Evolutionary conservation across 2,797 vertebrate genomes (phyloP).

Genomic region (Jordanella pulchra): DNA sequence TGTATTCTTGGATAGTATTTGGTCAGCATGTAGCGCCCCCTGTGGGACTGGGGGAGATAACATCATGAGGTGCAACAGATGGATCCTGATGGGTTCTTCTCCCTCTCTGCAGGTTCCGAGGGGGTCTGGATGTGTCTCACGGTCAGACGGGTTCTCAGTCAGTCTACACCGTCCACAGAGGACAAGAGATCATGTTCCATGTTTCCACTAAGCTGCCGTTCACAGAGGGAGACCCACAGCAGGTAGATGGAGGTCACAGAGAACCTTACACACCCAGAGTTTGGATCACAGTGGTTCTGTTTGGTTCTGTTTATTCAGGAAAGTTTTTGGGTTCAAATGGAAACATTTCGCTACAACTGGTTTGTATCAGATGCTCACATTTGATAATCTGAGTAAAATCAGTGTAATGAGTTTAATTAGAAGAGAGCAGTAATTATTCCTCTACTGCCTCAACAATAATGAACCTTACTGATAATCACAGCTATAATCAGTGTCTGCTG

Average conservation of each 20-base stretch:
- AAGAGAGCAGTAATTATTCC: neutral
- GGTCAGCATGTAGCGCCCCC: no score
- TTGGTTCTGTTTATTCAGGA: neutral
- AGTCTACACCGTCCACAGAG: constrained; percentile 89
- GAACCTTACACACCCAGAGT: neutral
- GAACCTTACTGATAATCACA: neutral
- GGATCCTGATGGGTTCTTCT: no score
- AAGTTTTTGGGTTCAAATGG: neutral
- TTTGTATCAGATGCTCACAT: neutral
- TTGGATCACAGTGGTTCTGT: no score
- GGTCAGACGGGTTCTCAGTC: constrained; percentile 93
- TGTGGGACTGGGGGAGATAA: neutral
- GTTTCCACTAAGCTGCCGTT: constrained; percentile 95
- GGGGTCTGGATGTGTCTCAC: constrained; percentile 92
- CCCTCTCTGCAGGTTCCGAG: constrained; percentile 84
- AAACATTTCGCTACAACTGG: no score
- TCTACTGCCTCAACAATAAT: neutral
- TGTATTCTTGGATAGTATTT: neutral
- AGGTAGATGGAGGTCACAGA: constrained; percentile 74
- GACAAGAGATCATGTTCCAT: constrained; percentile 95
- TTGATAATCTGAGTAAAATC: neutral
- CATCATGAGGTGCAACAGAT: neutral
- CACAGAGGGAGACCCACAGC: constrained; percentile 90
- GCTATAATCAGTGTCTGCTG: neutral
- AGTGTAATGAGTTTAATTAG: no score